Conservation (phyloP, 2,888 invertebrate species). For the Keiferia lycopersicella region DNA sequence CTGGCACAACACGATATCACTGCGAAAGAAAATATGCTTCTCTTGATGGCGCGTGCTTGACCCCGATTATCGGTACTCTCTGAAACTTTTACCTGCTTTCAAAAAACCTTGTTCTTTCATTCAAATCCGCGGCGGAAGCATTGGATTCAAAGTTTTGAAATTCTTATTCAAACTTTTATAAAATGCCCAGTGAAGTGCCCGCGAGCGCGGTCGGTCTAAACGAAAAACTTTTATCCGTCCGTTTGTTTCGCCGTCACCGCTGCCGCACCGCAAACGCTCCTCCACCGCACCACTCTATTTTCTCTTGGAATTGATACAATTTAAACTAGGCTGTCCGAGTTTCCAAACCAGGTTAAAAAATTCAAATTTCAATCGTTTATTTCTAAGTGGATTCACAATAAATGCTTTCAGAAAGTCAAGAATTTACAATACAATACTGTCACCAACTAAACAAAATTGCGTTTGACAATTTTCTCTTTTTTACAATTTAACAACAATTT, state of each 20-base stretch:
- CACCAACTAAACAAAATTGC: no score
- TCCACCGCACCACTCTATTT: background rate
- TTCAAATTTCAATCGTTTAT: no score
- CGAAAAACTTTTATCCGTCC: constrained; percentile 15
- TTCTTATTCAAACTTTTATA: background rate
- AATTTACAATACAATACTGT: no score
- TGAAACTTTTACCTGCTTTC: background rate
- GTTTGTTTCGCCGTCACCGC: background rate
- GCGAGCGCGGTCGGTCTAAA: background rate
- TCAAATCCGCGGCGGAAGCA: background rate
- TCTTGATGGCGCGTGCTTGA: background rate
- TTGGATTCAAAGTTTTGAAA: constrained; percentile 9
- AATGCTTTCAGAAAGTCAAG: no score
- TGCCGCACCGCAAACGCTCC: background rate
- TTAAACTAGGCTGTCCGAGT: background rate
- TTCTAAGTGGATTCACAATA: no score
- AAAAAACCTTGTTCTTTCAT: background rate
- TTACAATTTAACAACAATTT: no score
- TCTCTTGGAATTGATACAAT: background rate
- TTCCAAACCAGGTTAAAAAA: no score
- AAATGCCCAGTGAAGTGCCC: background rate
- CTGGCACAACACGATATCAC: no score
- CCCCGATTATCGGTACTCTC: background rate
- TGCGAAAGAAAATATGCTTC: no score
- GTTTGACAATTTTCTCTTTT: no score